These are phyloP conservation scores for Oreonectes daqikongensis DNA, from an alignment of 2,797 vertebrate genomes.

Conservation along the genomic window DNA sequence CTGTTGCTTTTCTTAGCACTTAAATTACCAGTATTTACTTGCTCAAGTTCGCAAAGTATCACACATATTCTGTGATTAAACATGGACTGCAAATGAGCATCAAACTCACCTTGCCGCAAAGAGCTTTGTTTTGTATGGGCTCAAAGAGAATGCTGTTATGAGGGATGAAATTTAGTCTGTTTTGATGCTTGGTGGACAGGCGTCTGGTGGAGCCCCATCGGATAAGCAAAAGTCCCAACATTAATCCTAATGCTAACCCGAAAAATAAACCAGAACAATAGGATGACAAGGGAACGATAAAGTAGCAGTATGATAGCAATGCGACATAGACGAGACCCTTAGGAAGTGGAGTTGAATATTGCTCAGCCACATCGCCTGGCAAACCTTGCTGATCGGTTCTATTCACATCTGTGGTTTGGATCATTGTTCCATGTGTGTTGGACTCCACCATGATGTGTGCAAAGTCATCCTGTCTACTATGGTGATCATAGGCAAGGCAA, in stretches of 20 bases:
- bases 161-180: constrained; percentile 36
- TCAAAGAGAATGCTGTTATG: constrained; percentile 41
- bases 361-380: constrained; percentile 3
- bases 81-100: constrained; percentile 22
- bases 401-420: constrained; percentile 70
- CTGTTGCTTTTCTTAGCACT: constrained; percentile 29
- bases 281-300: constrained; percentile 82
- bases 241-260: constrained; percentile 81
- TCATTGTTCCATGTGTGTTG: constrained; percentile 73
- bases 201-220: constrained; percentile 67
- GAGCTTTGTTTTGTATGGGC: constrained; percentile 37
- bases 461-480: constrained; percentile 41
- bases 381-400: constrained; percentile 25
- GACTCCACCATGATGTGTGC: constrained; percentile 74
- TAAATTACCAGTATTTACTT: constrained; percentile 8
- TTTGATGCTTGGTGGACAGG: not conserved
- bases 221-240: constrained; percentile 82
- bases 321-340: constrained; percentile 76
- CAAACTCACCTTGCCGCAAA: constrained; percentile 75
- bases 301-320: constrained; percentile 81
- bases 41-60: not conserved
- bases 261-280: constrained; percentile 84
- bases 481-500: constrained; percentile 62
- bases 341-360: constrained; percentile 67
- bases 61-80: not conserved